Base-by-base conservation (phyloP, 2,888 invertebrate species). In the Stomorhina lunata region DNA sequence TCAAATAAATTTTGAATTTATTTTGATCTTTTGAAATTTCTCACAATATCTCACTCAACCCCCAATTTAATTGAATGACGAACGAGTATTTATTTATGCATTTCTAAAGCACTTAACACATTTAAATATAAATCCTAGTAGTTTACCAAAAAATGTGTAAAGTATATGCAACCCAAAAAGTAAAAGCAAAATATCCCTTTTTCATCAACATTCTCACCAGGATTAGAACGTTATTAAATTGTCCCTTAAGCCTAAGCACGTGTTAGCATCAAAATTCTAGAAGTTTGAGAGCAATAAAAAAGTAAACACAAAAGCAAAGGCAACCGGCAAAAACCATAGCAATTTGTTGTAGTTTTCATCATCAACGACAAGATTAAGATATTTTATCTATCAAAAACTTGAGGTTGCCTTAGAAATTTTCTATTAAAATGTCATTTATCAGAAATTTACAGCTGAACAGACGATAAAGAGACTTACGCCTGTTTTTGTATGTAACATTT, bases 181-280 rank as follows among this genome's bases (percentile, higher is more conserved):
- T 17, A 0, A 50, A 45, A 22, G 3, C 3, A 17, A 20, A 45
- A 29, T 10, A 6, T 25, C 65, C 22, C 25, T 9, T 66, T 76
- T 78, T 66, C 25, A 34, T 69, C 15, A 71, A 61, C 43, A 66
- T 75, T 79, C 81, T 78, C 80, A 78, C 81, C 77, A 55, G 71
- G 84, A 83, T 84, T 84, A 84, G 12, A 65, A 59, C 34, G 43
- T 68, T 79, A 68, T 83, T 77, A 80, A 84, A 83, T 85, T 85
- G 84, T 78, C 81, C 82, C 79, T 76, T 85, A 85, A 85, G 81
- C 83, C 83, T 65, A 15, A 68, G 57, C 85, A 84, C 85, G 85
- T 84, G 85, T 66, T 59, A 15, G 5, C 7, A 20, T n/a, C 2
- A 57, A 32, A 22, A 32, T 7, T 10, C 57, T 22, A 22, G 2